Percentiles rank a stretch among this genome's conserved stretches.
These are phyloP conservation scores for Serranus cabrilla DNA, from an alignment of 2,797 vertebrate species.

Conservation along the genomic window DNA sequence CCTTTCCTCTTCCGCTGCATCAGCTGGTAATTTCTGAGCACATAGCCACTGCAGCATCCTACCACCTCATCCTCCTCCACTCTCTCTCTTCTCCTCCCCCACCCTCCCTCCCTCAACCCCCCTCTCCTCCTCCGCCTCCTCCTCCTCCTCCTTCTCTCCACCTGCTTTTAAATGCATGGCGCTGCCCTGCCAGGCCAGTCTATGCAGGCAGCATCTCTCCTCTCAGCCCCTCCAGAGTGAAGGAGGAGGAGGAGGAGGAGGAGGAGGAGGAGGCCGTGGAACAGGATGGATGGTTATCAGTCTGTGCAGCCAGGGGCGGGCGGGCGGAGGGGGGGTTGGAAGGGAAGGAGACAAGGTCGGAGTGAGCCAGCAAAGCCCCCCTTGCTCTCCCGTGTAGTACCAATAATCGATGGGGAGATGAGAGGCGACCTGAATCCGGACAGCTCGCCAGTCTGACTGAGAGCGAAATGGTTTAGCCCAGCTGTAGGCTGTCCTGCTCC, in stretches of 20 bases:
- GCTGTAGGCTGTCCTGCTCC: constrained; percentile 61
- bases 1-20: constrained; percentile 78
- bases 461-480: constrained; percentile 66
- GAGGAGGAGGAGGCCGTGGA: constrained; percentile 34
- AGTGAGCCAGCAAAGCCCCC: constrained; percentile 63
- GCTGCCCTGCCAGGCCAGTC: constrained; percentile 72
- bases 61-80: constrained; percentile 67
- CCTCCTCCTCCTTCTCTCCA: constrained; percentile 73
- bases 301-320: constrained; percentile 19
- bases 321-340: constrained; percentile 1
- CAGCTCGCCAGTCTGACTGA: constrained; percentile 48
- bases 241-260: constrained; percentile 24
- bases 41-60: constrained; percentile 90
- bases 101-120: constrained; percentile 76
- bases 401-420: constrained; percentile 71
- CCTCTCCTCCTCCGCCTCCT: constrained; percentile 28
- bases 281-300: constrained; percentile 64
- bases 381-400: constrained; percentile 45
- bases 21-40: constrained; percentile 88
- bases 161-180: constrained; percentile 89
- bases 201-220: constrained; percentile 76
- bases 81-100: constrained; percentile 66
- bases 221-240: constrained; percentile 58
- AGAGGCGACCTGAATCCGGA: constrained; percentile 65
- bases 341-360: constrained; percentile 59